Evolutionary conservation across 2,888 invertebrate species (phyloP), one percentile per base, ranked within the genome.

Genomic region (Dendrolimus pini): DNA sequence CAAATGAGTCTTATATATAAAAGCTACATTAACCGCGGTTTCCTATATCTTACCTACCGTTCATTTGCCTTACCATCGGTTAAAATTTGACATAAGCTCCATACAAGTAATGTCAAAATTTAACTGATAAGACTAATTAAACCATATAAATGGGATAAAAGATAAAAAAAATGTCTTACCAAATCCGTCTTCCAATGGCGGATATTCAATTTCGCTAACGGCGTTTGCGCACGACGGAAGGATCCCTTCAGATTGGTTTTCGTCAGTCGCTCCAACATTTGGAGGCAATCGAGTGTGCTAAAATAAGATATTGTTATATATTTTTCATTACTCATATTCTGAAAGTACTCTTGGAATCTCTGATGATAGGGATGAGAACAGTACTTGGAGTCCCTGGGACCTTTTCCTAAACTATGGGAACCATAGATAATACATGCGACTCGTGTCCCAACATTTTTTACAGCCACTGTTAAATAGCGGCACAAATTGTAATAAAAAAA

Each of bases 111-210:
- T 18, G 18, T 18, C 18, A 18, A 18, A 18, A 18, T 18, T 18
- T 18, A 18, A 18, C 18, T 18, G 18, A 18, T 18, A 18, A 2
- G 6, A 6, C 6, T 18, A 18, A 18, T 30, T 30, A 30, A 30
- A 30, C 30, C 6, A 30, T 30, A 30, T 30, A 30, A 30, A 30
- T 30, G 6, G 30, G 30, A 30, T 56, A 52, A 41, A 52, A 41
- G n/a, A 10, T 41, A 42, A 52, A 54, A 54, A 56, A n/a, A 42
- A 56, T 54, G 61, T 65, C 75, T 61, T 76, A 87, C 88, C 85
- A 65, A 76, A 89, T 56, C 89, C 89, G 61, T 89, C 88, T 70
- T 89, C 89, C 55, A 83, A 65, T 0, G 78, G 72, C 12, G 74
- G 65, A 52, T 61, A 66, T n/a, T 72, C 74, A 7, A 56, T 58